Base-by-base conservation (phyloP, 2,113 vertebrate genomes). In the Pelobates fuscus region DNA sequence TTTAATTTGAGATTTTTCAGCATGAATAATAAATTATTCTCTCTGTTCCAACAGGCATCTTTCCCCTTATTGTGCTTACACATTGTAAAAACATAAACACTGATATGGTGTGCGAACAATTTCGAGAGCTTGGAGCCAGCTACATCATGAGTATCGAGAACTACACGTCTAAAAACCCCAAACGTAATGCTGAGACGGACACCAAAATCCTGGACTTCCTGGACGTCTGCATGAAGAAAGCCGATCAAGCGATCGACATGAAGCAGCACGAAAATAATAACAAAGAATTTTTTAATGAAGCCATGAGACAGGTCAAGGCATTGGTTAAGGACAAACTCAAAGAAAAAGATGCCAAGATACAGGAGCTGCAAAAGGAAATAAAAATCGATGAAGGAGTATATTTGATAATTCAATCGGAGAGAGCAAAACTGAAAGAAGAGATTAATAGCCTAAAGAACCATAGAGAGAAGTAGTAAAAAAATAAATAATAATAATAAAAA, bases 1-100 rank as follows among this genome's bases (percentile, higher is more conserved):
- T 14, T 43, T 23, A 32, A 41, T 8, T 43, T n/a, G 20, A 64
- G 61, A 32, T 64, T 41, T 20, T n/a, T 8, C 15, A 17, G 18
- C 10, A 2, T 58, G 55, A 8, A 29, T 2, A 29, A 61, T 18
- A 29, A 15, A 30, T 20, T 61, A 26, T 29, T 32, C 32, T 32
- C 5, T n/a, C n/a, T n/a, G n/a, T n/a, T n/a, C n/a, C n/a, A n/a
- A 15, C 7, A 58, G 67, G 67, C 14, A 37, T 70, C 2, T 37
- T 70, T 21, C 67, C 67, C 14, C 37, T 70, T 41, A 29, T 70
- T 1, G 67, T 70, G 5, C 67, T 70, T 2, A 70, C 52, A 2
- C 43, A 44, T 11, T 1, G 1, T n/a, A 37, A 63, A 63, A 1
- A 2, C 0, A 7, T 20, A 63, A 11, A 21, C 23, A 37, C 2